Base-by-base conservation (phyloP, 2,113 vertebrate species). In the Colaptes auratus region DNA sequence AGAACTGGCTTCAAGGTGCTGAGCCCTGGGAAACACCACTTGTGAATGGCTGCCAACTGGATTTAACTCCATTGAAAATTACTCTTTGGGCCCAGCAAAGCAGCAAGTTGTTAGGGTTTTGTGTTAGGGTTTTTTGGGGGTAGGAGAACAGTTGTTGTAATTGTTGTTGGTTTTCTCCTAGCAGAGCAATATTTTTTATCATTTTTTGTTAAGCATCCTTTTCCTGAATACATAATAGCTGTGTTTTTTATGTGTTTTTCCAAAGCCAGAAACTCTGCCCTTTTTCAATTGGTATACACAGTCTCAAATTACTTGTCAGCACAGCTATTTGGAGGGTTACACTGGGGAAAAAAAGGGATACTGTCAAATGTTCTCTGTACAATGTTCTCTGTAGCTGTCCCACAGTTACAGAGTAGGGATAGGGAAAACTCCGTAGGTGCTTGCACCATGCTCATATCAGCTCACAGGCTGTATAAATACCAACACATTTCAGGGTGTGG, bases 51-150 rank as follows among this genome's bases (percentile, higher is more conserved):
- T 21, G 10, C 48, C 48, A 50, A 23, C 21, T 23, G 48, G 48
- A 50, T 23, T 23, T 50, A 23, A 23, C 48, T 23, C 48, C 48
- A 23, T 50, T 50, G 5, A 50, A 11, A 21, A 23, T 20, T 3
- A 21, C 21, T 35, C 10, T 35, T 15, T 46, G 14, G 13, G 23
- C 19, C 5, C 0, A 0, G n/a, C 11, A 11, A 19, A 31, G 12
- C 20, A 81, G 15, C 18, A 20, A 15, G 53, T 7, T 70, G 48
- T 50, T 20, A 20, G 27, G 8, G 5, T 15, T 44, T 59, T 18
- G 7, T 23, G 58, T 24, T 36, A 9, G 15, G 36, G 16, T 42
- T 44, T 46, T 44, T 30, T 23, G 48, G 48, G 10, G 19, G 48
- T 50, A 50, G 48, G 48, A 50, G 48, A 20, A 50, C 48, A 50